Base-by-base conservation (phyloP, 2,888 invertebrate genomes). In the Chirona hameri region DNA sequence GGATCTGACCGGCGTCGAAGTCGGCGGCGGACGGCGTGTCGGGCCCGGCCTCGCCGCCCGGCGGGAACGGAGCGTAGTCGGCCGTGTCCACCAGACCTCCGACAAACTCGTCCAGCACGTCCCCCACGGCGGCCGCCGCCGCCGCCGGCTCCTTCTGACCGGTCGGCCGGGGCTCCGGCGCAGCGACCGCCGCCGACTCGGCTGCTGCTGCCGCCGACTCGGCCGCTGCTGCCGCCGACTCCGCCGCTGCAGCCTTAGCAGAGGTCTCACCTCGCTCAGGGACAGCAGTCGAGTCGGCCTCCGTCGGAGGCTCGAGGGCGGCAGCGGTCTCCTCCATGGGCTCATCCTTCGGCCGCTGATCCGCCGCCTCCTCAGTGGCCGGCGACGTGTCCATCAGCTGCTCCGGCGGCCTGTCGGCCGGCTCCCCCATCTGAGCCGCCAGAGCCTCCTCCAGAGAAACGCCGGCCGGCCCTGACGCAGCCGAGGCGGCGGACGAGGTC, bases 81-180 rank as follows among this genome's bases (percentile, higher is more conserved):
- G 27, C 27, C 27, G 69, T 69, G 69, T 79, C 79, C 46, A 79
- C 79, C 79, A 79, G 79, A 5, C 79, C 79, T 46, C n/a, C 79
- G 79, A 79, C 79, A n/a, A 79, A 79, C 79, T 79, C 79, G 46
- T 79, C 79, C 79, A 79, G 48, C 79, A 79, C 79, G 79, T 79
- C 79, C 24, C 27, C 29, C 27, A 69, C 69, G 69, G 27, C 27
- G 65, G 21, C n/a, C 14, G 21, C 65, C 5, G 65, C n/a, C 18
- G 24, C 69, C 69, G 69, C 27, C 4, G 69, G 10, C 27, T 69
- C 29, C 29, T 27, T 69, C 29, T 27, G 29, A 10, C 29, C 29
- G 27, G 5, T 15, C 27, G 29, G 27, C 69, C 27, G 69, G 27
- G 9, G 65, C 65, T n/a, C n/a, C 65, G 65, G 24, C 65, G 65